A percentile compares a stretch with the other conserved stretches of the same genome.
phyloP scores from a whole-genome alignment of 2,797 vertebrate genomes.

The Channallabes apus region DNA sequence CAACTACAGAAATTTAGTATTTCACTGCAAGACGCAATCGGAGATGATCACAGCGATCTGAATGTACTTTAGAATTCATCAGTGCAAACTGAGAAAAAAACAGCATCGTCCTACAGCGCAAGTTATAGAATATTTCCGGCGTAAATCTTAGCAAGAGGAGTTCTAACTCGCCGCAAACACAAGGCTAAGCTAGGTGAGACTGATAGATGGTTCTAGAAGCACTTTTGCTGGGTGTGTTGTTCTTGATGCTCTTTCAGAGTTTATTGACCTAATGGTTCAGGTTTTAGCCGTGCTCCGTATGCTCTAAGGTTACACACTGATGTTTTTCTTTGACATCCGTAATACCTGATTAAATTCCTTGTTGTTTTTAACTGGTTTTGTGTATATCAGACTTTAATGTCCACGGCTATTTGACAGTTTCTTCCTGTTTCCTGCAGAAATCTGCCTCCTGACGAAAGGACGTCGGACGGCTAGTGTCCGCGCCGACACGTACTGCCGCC shows the following conservation, averaged over 20 bases:
- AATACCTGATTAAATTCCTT: not conserved
- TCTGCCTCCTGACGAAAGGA: slow-evolving; percentile 95
- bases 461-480: slow-evolving; percentile 95
- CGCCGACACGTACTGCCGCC: slow-evolving; percentile 95
- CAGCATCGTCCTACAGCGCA: not conserved
- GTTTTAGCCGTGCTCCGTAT: not conserved
- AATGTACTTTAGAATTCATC: not conserved
- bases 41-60: too few species aligned
- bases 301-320: not conserved
- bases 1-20: too few species aligned
- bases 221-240: not conserved
- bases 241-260: not conserved
- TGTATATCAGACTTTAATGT: not conserved
- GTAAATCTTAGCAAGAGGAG: not conserved
- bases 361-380: not conserved
- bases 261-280: not conserved
- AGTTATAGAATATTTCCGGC: not conserved
- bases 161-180: not conserved
- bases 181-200: not conserved
- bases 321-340: not conserved
- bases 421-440: slow-evolving; percentile 75
- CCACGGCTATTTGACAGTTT: not conserved
- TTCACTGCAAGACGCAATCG: too few species aligned
- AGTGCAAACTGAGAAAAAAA: not conserved
- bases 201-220: not conserved